Conservation (phyloP, 2,797 vertebrate species). For the Tokudaia tokunoshimensis region DNA sequence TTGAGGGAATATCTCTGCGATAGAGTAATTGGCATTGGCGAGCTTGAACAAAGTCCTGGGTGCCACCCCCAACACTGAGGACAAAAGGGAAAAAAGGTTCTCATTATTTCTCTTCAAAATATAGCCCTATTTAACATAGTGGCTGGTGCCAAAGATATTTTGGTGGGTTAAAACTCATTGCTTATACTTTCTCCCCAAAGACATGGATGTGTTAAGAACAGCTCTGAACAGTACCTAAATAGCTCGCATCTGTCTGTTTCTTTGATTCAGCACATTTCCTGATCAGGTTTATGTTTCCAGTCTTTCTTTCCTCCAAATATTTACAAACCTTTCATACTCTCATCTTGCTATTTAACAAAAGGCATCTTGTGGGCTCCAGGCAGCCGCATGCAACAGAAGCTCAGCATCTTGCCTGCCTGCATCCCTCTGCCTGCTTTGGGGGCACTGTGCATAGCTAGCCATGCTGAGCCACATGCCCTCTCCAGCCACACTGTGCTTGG, state of each 20-base stretch:
- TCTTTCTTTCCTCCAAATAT: slow-evolving; percentile 44
- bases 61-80: too few relatives aligned
- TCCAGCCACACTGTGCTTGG: not conserved
- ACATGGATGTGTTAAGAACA: slow-evolving; percentile 20
- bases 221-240: slow-evolving; percentile 44
- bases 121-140: slow-evolving; percentile 37
- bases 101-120: slow-evolving; percentile 1
- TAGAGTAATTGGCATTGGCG: not conserved
- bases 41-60: not conserved
- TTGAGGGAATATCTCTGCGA: not conserved
- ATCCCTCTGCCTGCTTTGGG: not conserved
- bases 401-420: accelerated
- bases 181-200: slow-evolving; percentile 44
- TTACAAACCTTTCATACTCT: not conserved
- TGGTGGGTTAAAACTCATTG: slow-evolving; percentile 29
- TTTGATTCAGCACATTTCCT: slow-evolving; percentile 53
- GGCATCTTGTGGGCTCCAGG: not conserved
- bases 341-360: slow-evolving; percentile 18
- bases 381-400: not conserved
- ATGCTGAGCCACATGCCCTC: accelerated
- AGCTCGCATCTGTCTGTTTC: slow-evolving; percentile 57
- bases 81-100: not conserved
- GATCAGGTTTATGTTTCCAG: slow-evolving; percentile 49
- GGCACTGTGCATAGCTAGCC: accelerated
- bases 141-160: slow-evolving; percentile 60